Conservation (phyloP, 2,113 vertebrate genomes). For the Microcebus lehilahytsara region DNA sequence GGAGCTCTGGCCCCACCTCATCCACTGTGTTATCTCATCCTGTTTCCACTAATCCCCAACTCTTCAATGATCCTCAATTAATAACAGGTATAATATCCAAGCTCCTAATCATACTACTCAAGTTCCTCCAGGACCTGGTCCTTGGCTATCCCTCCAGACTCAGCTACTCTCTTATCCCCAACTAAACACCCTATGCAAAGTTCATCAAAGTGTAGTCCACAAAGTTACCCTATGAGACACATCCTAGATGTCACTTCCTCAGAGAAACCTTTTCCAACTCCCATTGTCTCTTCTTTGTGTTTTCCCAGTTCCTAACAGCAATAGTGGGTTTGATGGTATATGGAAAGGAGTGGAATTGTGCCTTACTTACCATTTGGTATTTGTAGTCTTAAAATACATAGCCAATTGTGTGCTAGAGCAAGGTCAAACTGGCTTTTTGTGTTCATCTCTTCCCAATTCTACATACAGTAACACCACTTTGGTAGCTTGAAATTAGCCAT, state of each 20-base stretch:
- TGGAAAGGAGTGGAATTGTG: neutral
- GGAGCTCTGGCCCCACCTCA: neutral
- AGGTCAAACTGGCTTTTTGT: neutral
- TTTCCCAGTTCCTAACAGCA: neutral
- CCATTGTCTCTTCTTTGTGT: neutral
- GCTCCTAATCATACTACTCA: neutral
- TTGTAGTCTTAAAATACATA: neutral
- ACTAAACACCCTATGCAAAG: neutral
- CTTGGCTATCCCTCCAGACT: neutral
- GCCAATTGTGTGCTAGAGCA: neutral
- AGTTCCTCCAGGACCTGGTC: neutral
- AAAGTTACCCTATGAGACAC: neutral
- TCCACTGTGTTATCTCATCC: neutral
- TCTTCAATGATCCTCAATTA: neutral
- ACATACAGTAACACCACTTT: neutral
- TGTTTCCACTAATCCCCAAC: neutral
- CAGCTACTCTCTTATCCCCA: neutral
- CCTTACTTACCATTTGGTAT: neutral
- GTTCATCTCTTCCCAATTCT: neutral
- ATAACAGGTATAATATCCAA: neutral
- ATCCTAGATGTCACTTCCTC: neutral
- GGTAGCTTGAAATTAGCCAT: neutral
- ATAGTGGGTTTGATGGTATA: neutral
- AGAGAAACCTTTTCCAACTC: neutral
- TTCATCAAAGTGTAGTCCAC: neutral